phyloP scores from a whole-genome alignment of 2,888 invertebrate species.

The Coelogynopora nodosa region DNA sequence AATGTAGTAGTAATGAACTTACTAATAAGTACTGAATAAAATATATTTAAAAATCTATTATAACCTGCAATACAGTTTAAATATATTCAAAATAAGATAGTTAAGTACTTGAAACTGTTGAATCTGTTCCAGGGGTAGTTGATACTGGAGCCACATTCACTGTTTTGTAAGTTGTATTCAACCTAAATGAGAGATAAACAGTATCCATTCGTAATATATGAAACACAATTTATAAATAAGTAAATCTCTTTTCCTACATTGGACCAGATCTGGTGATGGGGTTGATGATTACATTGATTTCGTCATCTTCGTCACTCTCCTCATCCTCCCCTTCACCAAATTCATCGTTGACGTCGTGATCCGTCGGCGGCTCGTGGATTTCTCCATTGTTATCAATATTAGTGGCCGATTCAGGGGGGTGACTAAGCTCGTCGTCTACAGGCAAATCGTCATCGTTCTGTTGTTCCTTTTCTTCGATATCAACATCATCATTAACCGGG shows the following conservation, averaged over 20 bases:
- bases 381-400: no score
- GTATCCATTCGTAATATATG: not conserved
- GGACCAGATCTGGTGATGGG: not conserved
- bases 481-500: no score
- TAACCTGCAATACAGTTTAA: no score
- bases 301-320: not conserved
- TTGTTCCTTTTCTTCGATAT: no score
- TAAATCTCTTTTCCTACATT: not conserved
- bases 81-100: no score
- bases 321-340: not conserved
- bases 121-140: not conserved
- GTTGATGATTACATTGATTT: not conserved
- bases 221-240: not conserved
- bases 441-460: no score
- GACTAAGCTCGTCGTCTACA: no score
- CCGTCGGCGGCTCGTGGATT: no score
- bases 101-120: not conserved
- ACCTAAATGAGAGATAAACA: not conserved
- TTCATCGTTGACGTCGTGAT: not conserved
- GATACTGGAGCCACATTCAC: not conserved
- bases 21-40: no score
- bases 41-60: no score
- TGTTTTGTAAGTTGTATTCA: constrained; percentile 1
- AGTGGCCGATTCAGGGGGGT: no score
- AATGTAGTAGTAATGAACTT: no score